These are phyloP conservation scores for Serrognathus titanus DNA, from an alignment of 2,888 invertebrate genomes.

Conservation along the genomic window DNA sequence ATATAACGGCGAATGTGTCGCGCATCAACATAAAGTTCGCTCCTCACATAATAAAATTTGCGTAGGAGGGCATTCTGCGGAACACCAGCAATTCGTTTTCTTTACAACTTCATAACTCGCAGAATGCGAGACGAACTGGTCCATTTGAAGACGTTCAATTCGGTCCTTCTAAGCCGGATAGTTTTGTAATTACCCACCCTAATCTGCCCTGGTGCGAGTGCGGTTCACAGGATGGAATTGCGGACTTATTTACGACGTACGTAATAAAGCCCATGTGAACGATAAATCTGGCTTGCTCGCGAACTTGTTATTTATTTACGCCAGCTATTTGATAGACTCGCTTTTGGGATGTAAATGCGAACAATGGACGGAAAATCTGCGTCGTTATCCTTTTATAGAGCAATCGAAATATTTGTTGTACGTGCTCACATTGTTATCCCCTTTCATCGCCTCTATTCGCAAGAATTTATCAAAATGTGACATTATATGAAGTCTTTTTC, in stretches of 20 bases:
- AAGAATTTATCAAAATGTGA: too few relatives aligned
- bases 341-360: background rate
- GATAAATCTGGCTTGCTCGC: constrained; percentile 15
- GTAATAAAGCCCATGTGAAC: constrained; percentile 15
- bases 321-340: constrained; percentile 14
- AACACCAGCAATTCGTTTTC: background rate
- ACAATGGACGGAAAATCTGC: background rate
- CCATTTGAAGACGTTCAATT: too few relatives aligned
- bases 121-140: background rate
- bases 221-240: constrained; percentile 13
- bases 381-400: background rate
- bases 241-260: constrained; percentile 17
- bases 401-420: background rate
- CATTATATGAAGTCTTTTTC: too few relatives aligned
- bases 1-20: background rate
- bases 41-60: background rate
- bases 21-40: background rate
- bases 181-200: constrained; percentile 15
- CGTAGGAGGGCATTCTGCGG: background rate
- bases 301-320: constrained; percentile 18
- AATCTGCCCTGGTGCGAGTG: constrained; percentile 14
- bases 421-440: background rate
- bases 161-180: constrained; percentile 3
- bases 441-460: background rate
- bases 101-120: background rate